Conservation (phyloP, 92 coral and sea anemone genomes). For the Umimayanthus chanpuru region DNA sequence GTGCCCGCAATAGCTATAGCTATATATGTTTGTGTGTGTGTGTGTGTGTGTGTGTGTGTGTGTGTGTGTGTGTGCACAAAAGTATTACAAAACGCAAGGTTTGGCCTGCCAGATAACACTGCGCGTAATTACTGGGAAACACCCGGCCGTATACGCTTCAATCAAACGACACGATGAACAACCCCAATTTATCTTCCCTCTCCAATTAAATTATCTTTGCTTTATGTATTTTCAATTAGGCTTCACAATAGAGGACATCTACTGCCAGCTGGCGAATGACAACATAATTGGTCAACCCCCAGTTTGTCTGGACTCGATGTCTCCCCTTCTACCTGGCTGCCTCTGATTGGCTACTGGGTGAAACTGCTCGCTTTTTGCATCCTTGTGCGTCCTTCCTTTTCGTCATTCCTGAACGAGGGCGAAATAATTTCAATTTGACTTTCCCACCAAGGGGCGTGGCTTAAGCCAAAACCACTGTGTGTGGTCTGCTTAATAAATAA, state of each 20-base stretch:
- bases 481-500: conserved; percentile 82
- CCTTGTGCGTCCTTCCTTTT: conserved; percentile 41
- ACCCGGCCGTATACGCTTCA: neutral
- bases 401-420: conserved; percentile 32
- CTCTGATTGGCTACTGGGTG: conserved; percentile 22
- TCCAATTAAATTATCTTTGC: conserved; percentile 26
- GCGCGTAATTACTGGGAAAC: neutral
- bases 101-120: neutral
- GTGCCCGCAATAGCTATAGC: neutral
- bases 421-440: conserved; percentile 50
- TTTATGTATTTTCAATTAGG: conserved; percentile 47
- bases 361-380: neutral
- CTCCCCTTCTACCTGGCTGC: conserved; percentile 8
- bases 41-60: neutral
- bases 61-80: neutral
- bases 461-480: conserved; percentile 67
- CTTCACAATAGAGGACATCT: conserved; percentile 34
- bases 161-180: neutral
- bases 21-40: neutral
- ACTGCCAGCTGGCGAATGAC: conserved; percentile 38
- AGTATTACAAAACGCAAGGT: neutral
- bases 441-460: conserved; percentile 74
- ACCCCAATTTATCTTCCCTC: conserved; percentile 13
- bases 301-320: conserved; percentile 36
- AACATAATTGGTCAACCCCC: conserved; percentile 41